These are phyloP conservation scores for Anticlea derivata DNA, from an alignment of 2,888 invertebrate species.

Conservation along the genomic window DNA sequence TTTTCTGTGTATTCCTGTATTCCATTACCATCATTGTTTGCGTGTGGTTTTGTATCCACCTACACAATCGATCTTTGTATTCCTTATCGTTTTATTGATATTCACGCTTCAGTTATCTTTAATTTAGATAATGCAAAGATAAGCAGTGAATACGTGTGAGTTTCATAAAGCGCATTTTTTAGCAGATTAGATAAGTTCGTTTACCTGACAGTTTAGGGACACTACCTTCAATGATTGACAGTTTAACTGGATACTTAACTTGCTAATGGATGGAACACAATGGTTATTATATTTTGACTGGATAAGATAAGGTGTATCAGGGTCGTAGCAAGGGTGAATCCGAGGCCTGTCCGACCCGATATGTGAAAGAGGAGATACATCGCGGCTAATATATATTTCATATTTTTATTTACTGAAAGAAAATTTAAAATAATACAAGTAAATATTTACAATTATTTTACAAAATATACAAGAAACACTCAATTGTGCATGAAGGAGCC, in stretches of 20 bases:
- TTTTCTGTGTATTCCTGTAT: slow-evolving; percentile 37
- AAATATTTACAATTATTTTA: too few species aligned
- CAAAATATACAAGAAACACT: too few species aligned
- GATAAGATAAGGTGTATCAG: too few species aligned
- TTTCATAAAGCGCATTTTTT: slow-evolving; percentile 12
- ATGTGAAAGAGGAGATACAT: too few species aligned
- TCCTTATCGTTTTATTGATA: slow-evolving; percentile 30
- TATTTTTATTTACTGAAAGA: too few species aligned
- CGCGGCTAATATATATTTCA: too few species aligned
- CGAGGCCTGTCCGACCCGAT: too few species aligned
- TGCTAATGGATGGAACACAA: background rate
- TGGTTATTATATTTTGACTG: too few species aligned
- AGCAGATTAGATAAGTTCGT: slow-evolving; percentile 15
- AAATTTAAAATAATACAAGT: too few species aligned
- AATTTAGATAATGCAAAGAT: slow-evolving; percentile 29
- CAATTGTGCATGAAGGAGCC: too few species aligned
- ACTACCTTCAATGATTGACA: background rate
- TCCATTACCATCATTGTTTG: slow-evolving; percentile 44
- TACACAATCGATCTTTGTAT: slow-evolving; percentile 5
- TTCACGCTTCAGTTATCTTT: slow-evolving; percentile 25
- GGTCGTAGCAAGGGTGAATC: too few species aligned
- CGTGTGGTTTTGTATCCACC: slow-evolving; percentile 37
- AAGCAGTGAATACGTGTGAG: slow-evolving; percentile 27
- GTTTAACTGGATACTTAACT: too few species aligned
- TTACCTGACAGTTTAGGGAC: background rate